Percentiles rank a stretch among this genome's conserved stretches.
Evolutionary conservation across 2,888 invertebrate genomes (phyloP).

Genomic region (Tetramorium bicarinatum): DNA sequence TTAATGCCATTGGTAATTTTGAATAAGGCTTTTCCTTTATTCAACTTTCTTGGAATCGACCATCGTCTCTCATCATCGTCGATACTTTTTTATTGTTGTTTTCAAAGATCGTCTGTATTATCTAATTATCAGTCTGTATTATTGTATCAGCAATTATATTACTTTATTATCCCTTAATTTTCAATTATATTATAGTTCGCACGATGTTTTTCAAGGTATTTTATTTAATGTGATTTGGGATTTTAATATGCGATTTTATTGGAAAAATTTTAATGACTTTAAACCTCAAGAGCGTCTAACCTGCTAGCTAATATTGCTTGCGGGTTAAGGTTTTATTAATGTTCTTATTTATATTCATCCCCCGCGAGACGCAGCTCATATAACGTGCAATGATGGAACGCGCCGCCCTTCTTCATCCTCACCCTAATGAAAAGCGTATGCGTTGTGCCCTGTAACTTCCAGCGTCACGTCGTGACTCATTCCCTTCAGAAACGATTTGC

Average conservation of each 20-base stretch:
- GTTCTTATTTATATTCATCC: slow-evolving; percentile 75
- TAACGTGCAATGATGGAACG: slow-evolving; percentile 45
- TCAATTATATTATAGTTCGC: not conserved
- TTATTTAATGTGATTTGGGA: not conserved
- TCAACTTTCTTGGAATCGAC: not conserved
- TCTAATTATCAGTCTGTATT: too few species aligned
- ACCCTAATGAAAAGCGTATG: slow-evolving; percentile 60
- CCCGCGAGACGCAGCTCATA: slow-evolving; percentile 56
- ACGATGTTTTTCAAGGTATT: not conserved
- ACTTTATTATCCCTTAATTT: not conserved
- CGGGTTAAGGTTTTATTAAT: slow-evolving; percentile 68
- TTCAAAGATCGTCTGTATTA: not conserved
- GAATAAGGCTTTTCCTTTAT: not conserved
- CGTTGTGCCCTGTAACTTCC: slow-evolving; percentile 48
- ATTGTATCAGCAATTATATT: not conserved
- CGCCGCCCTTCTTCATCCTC: slow-evolving; percentile 54
- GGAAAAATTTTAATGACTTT: slow-evolving; percentile 28
- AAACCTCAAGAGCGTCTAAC: slow-evolving; percentile 11
- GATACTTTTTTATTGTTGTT: not conserved
- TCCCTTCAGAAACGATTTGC: slow-evolving; percentile 50
- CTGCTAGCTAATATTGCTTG: slow-evolving; percentile 29
- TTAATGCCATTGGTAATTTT: not conserved
- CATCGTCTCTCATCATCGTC: not conserved
- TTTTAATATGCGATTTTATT: slow-evolving; percentile 29
- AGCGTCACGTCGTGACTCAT: slow-evolving; percentile 44